These are phyloP conservation scores for Balearica regulorum DNA, from an alignment of 2,797 vertebrate species.

Conservation along the genomic window DNA sequence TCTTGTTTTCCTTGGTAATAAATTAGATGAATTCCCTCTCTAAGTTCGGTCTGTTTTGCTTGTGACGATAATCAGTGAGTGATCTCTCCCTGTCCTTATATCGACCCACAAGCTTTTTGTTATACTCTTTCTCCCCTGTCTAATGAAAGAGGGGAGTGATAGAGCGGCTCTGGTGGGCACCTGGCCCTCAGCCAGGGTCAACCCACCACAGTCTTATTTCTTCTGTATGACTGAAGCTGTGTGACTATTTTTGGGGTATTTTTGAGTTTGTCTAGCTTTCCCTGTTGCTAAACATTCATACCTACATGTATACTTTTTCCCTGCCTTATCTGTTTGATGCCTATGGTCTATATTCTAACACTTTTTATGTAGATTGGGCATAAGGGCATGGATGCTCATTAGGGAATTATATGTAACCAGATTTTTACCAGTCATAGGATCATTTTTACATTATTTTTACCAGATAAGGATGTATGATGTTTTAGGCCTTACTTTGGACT, in stretches of 20 bases:
- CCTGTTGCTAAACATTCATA: not conserved
- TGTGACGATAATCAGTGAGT: too few relatives aligned
- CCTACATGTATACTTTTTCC: not conserved
- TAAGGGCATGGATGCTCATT: not conserved
- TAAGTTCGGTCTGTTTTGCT: too few relatives aligned
- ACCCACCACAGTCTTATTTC: not conserved
- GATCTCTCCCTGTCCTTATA: too few relatives aligned
- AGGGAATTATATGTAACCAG: not conserved
- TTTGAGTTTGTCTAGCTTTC: not conserved
- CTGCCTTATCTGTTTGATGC: not conserved
- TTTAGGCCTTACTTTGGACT: not conserved
- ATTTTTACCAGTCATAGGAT: not conserved
- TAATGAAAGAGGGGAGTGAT: too few relatives aligned
- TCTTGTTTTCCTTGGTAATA: too few relatives aligned
- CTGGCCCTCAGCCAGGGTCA: too few relatives aligned
- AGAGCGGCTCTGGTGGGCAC: too few relatives aligned
- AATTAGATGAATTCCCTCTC: too few relatives aligned
- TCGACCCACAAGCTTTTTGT: too few relatives aligned
- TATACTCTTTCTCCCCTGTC: too few relatives aligned
- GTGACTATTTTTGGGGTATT: not conserved
- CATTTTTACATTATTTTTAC: too few relatives aligned
- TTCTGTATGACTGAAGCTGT: not conserved
- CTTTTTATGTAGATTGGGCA: rapidly evolving
- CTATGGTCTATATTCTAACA: not conserved
- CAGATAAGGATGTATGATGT: not conserved